Base-by-base conservation (phyloP, 2,113 vertebrate genomes). In the Serinus canaria region DNA sequence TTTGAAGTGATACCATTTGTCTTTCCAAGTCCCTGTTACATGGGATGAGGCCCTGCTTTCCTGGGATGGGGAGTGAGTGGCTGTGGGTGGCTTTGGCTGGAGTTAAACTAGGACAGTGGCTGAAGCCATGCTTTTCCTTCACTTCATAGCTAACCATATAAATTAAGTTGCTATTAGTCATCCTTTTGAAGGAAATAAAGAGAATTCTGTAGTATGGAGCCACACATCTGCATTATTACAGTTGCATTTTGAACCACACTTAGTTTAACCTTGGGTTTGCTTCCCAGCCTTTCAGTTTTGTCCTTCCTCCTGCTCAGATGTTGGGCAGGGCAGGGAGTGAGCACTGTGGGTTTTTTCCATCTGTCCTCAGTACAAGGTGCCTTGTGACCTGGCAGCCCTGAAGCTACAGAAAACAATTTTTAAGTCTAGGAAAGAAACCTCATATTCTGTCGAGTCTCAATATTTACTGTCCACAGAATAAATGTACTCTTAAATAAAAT, bases 1-100 rank as follows among this genome's bases (percentile, higher is more conserved):
- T 39, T 78, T n/a, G 1, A 15, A 53, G 47, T 23, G n/a, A n/a
- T 39, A 6, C 2, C 1, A 0, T 37, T 62, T 62, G 19, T 53
- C 28, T 44, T 69, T 28, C 49, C 64, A 53, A 37, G 10, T 39
- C n/a, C 30, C n/a, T 0, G 0, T 37, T 11, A 4, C 11, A 7
- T 59, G 53, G 44, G 37, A 33, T 15, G 46, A 50, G 12, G 39
- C 30, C 55, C 31, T 44, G 31, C 31, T 60, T 17, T 52, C 37
- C 53, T 52, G 46, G 37, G 14, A 31, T 13, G 22, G 43, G 22
- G 27, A 60, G 37, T 4, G 11, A 52, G 31, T 3, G 14, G 31
- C 44, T 76, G 25, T 35, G 25, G 28, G 37, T 16, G 7, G 5
- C 44, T 21, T 59, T 37, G 63, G 7, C 73, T 62, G 84, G 39